These are phyloP conservation scores for Hippocampus mohnikei DNA, from an alignment of 2,113 vertebrate species.

Conservation along the genomic window DNA sequence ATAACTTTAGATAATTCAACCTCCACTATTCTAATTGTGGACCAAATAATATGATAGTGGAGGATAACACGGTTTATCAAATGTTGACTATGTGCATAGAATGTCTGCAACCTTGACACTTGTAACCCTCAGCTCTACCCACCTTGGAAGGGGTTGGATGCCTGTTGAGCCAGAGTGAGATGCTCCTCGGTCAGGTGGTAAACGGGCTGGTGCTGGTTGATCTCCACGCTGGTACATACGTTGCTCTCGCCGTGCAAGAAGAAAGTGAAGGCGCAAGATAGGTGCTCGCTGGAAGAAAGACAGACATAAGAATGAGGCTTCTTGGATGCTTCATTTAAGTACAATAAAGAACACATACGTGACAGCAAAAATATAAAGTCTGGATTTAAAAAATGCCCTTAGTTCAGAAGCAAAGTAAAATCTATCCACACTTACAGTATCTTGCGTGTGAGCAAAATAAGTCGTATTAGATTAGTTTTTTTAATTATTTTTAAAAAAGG, in stretches of 20 bases:
- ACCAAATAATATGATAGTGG: background rate
- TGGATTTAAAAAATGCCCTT: background rate
- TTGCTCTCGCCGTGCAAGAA: conserved; percentile 98
- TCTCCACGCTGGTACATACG: conserved; percentile 98
- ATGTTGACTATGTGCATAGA: background rate
- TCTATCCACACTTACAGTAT: too few relatives aligned
- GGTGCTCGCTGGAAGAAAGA: conserved; percentile 81
- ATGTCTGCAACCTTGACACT: background rate
- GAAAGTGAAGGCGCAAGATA: conserved; percentile 98
- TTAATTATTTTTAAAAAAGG: background rate
- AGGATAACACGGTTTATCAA: too few relatives aligned
- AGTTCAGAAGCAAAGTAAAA: too few relatives aligned
- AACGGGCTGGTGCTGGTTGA: conserved; percentile 97
- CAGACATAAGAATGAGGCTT: conserved; percentile 17
- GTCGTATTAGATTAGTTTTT: background rate
- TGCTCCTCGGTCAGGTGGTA: conserved; percentile 96
- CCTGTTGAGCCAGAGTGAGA: conserved; percentile 90
- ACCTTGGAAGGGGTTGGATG: conserved; percentile 96
- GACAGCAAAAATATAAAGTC: background rate
- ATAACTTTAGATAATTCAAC: background rate
- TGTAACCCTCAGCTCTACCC: background rate
- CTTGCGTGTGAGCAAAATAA: too few relatives aligned
- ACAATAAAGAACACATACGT: background rate
- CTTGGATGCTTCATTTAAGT: conserved; percentile 17
- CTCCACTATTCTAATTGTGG: background rate